Conservation (phyloP, 2,888 invertebrate genomes). For the Phania funesta region DNA sequence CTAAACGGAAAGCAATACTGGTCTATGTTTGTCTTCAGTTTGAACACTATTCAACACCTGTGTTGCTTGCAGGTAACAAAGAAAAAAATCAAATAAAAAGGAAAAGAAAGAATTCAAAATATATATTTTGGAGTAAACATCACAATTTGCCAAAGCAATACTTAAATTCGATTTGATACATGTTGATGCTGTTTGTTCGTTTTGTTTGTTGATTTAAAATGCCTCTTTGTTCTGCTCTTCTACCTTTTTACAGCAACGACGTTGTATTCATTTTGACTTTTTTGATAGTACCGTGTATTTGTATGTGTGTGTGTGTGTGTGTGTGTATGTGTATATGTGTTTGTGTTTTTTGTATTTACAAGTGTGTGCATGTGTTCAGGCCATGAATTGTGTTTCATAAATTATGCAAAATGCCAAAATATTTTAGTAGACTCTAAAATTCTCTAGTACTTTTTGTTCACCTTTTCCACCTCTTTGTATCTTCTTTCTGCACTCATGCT, state of each 20-base stretch:
- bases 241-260: neutral
- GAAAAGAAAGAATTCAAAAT: conserved; percentile 19
- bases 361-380: conserved; percentile 52
- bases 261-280: conserved; percentile 31
- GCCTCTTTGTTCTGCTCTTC: conserved; percentile 31
- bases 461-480: neutral
- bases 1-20: neutral
- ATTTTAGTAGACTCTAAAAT: conserved; percentile 61
- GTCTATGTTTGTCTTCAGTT: conserved; percentile 34
- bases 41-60: conserved; percentile 54
- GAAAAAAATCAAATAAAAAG: conserved; percentile 1
- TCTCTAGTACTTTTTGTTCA: neutral
- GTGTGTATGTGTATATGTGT: neutral
- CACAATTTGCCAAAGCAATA: conserved; percentile 65
- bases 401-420: conserved; percentile 70
- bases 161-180: conserved; percentile 62
- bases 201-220: conserved; percentile 30
- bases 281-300: neutral
- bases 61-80: conserved; percentile 34
- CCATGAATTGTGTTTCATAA: conserved; percentile 69
- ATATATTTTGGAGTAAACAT: conserved; percentile 51
- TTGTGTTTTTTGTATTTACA: neutral
- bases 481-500: neutral
- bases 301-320: neutral
- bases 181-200: conserved; percentile 31